These are phyloP conservation scores for Caenorhabditis afra DNA, from an alignment of 2,888 invertebrate genomes.

Conservation along the genomic window DNA sequence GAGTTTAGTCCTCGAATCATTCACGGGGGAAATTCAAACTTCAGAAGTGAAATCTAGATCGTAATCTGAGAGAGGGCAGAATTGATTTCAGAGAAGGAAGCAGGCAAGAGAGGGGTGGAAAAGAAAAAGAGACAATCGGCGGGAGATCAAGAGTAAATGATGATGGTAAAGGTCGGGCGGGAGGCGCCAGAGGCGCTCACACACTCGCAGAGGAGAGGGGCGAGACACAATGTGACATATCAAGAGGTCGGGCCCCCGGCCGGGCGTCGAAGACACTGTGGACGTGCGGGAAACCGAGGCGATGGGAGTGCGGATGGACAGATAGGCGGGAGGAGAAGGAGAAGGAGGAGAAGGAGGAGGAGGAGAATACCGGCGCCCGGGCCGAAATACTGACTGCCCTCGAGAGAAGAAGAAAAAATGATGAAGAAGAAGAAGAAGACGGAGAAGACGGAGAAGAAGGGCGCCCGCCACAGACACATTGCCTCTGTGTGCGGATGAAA, in stretches of 20 bases:
- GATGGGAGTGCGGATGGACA: conserved; percentile 9
- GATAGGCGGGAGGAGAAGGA: conserved; percentile 13
- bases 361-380: conserved; percentile 19
- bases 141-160: conserved; percentile 2
- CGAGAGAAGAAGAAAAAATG: not conserved
- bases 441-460: conserved; percentile 10
- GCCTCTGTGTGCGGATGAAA: conserved; percentile 19
- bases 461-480: conserved; percentile 5
- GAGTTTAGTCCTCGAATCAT: conserved; percentile 61
- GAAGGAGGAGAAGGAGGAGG: not conserved
- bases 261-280: not conserved
- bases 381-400: conserved; percentile 18
- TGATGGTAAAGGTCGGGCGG: conserved; percentile 17
- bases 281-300: conserved; percentile 7
- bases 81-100: conserved; percentile 12
- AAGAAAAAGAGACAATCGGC: not conserved
- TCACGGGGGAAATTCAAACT: not conserved
- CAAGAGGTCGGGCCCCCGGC: conserved; percentile 36
- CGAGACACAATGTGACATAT: conserved; percentile 54
- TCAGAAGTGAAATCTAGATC: conserved; percentile 15
- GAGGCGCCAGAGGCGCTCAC: conserved; percentile 19
- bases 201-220: conserved; percentile 12
- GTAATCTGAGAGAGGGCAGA: conserved; percentile 15
- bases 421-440: conserved; percentile 15
- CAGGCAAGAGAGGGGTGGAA: not conserved